Evolutionary conservation across 1,140 invertebrate genomes (phyloP).

Genomic region (Conus ventricosus): DNA sequence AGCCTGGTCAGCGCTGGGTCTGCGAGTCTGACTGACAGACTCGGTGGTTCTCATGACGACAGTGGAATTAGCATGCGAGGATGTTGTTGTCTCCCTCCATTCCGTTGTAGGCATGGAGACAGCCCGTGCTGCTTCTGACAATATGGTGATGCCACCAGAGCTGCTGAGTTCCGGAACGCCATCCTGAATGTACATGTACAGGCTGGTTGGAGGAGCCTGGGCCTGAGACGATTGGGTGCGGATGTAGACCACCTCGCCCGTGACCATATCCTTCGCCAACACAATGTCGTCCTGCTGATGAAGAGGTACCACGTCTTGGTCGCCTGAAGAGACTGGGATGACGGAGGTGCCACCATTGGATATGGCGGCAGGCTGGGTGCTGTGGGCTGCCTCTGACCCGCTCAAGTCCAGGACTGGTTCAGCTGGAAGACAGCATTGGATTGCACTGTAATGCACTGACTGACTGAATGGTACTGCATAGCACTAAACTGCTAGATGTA

Average conservation of each 20-base stretch:
- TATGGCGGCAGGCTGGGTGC: background rate
- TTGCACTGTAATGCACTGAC: too few species aligned
- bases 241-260: slow-evolving; percentile 27
- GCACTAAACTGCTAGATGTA: too few species aligned
- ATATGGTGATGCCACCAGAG: background rate
- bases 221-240: background rate
- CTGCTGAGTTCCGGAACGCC: background rate
- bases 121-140: slow-evolving; percentile 11
- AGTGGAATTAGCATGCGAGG: background rate
- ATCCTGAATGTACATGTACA: slow-evolving; percentile 23
- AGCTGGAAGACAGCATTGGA: background rate
- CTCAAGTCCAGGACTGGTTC: background rate
- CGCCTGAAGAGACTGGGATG: background rate
- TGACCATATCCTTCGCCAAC: slow-evolving; percentile 21
- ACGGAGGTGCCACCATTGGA: background rate
- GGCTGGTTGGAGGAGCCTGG: background rate
- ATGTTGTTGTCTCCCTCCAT: background rate
- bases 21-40: background rate
- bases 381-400: background rate
- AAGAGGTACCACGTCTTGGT: background rate
- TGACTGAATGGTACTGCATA: too few species aligned
- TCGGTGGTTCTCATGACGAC: background rate
- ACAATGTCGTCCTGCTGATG: slow-evolving; percentile 22
- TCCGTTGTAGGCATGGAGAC: background rate
- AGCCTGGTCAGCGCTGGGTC: background rate